Base-by-base conservation (phyloP, 2,113 vertebrate genomes). In the Eleginops maclovinus region DNA sequence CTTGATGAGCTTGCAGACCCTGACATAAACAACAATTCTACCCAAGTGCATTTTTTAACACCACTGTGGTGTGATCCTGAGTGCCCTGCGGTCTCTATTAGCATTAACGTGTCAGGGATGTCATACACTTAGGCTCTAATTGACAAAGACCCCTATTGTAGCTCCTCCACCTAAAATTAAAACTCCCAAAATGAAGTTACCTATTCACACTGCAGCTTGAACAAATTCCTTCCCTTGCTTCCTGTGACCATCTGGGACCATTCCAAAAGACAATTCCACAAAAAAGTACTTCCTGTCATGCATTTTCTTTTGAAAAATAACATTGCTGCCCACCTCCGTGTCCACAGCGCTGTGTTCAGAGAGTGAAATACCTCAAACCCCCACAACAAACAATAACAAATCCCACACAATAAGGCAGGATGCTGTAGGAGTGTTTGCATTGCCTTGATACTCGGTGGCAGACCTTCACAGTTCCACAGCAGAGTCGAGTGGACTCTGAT, bases 341-440 rank as follows among this genome's bases (percentile, higher is more conserved):
- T 73, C 59, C 56, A 26, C 22, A 59, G 19, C 24, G 51, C 74
- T 77, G 58, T 78, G 79, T 43, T 28, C 36, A 71, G 76, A 56
- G 26, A 26, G 60, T 81, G 60, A 83, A 82, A 84, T 77, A 50
- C 86, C 59, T 54, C 65, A 82, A 77, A 49, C 79, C 72, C 76
- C 80, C 82, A 79, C 77, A 74, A 76, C 82, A 87, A 88, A 88
- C 82, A 85, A 87, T 84, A 87, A 90, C 86, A 87, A 76, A 83
- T 83, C 90, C 88, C 90, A 92, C 88, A 88, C 85, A 87, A 43
- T 63, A 58, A 63, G 51, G 61, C 87, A 70, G 82, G 76, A 87
- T 46, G 77, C 72, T 76, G 75, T 62, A 81, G 86, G 87, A 89
- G 79, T 91, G 87, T 91, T 89, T 87, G 85, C 79, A 69, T 79